Evolutionary conservation across 2,113 vertebrate species (phyloP).

Genomic region (Gadus macrocephalus): DNA sequence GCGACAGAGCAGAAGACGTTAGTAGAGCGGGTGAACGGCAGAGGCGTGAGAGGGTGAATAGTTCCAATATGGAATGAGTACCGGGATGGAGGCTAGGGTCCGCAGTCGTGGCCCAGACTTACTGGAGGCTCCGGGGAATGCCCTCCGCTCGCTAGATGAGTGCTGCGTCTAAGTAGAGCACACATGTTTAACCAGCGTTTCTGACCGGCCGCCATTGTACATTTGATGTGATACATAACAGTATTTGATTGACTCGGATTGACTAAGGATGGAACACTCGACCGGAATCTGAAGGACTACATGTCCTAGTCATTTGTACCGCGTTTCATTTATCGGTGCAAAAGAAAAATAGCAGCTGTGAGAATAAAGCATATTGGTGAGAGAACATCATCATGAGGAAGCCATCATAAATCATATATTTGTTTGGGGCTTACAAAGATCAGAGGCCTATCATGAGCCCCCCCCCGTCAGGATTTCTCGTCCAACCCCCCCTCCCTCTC

Average conservation of each 20-base stretch:
- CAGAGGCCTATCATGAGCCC: too few species aligned
- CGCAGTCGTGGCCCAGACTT: slow-evolving; percentile 65
- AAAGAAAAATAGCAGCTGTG: slow-evolving; percentile 17
- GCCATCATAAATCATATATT: too few species aligned
- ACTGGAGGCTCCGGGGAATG: slow-evolving; percentile 70
- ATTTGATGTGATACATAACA: neutral
- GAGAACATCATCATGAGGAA: neutral
- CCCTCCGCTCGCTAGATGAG: slow-evolving; percentile 51
- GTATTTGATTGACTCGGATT: neutral
- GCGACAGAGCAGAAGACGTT: slow-evolving; percentile 42
- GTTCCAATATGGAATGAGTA: slow-evolving; percentile 65
- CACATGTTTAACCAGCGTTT: slow-evolving; percentile 28
- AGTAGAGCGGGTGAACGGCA: slow-evolving; percentile 39
- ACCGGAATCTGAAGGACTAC: neutral
- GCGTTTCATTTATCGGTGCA: neutral
- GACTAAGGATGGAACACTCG: neutral
- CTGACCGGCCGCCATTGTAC: neutral
- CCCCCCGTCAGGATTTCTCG: too few species aligned
- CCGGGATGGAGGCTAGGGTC: slow-evolving; percentile 75
- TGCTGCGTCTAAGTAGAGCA: slow-evolving; percentile 72
- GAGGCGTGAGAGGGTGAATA: slow-evolving; percentile 40
- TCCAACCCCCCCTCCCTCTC: too few species aligned
- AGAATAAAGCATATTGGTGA: slow-evolving; percentile 48
- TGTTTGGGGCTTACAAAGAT: too few species aligned
- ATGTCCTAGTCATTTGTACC: neutral